Base-by-base conservation (phyloP, 2,797 vertebrate genomes). In the Poeciliopsis turneri region DNA sequence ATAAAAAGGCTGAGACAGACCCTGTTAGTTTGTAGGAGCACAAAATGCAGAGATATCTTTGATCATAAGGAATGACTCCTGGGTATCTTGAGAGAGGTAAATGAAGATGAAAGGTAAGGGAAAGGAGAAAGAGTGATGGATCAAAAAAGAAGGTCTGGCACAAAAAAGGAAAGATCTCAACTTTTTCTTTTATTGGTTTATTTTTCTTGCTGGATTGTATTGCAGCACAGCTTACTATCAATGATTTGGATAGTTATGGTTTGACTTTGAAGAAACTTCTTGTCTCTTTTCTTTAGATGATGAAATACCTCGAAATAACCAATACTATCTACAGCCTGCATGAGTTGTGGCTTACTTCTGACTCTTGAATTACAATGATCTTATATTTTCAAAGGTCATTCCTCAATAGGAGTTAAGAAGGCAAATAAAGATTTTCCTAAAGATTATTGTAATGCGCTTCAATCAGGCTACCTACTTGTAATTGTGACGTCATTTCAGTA, bases 61-160 rank as follows among this genome's bases (percentile, higher is more conserved):
- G 41, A 81, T 80, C 66, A 78, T 47, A 77, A 77, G 72, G 76
- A 69, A 78, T 78, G 78, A 68, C 59, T 79, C 78, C 82, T 72
- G 28, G 82, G 77, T 46, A 49, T 12, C 75, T 80, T n/a, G 78
- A 82, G 43, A 69, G 41, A 82, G 75, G 15, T 57, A 61, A 28
- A 84, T 36, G 11, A 51, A 55, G 43, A 57, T 33, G 18, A 33
- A 69, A 30, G 30, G 16, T 45, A 1, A 10, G 16, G 18, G 20
- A 66, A 45, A 49, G 20, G 8, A 75, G 51, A 61, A 12, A 57
- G 49, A 33, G 16, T 59, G 55, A 16, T n/a, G n/a, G 47, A 51
- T 23, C 20, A 66, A 76, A n/a, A 57, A 20, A 57, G 30, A 25
- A 66, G 9, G 59, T 18, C 61, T 66, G 33, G 18, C 39, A 59